A percentile compares a stretch with the other conserved stretches of the same genome.
Evolutionary conservation across 2,888 invertebrate species (phyloP).

Genomic region (Endotricha flammealis): DNA sequence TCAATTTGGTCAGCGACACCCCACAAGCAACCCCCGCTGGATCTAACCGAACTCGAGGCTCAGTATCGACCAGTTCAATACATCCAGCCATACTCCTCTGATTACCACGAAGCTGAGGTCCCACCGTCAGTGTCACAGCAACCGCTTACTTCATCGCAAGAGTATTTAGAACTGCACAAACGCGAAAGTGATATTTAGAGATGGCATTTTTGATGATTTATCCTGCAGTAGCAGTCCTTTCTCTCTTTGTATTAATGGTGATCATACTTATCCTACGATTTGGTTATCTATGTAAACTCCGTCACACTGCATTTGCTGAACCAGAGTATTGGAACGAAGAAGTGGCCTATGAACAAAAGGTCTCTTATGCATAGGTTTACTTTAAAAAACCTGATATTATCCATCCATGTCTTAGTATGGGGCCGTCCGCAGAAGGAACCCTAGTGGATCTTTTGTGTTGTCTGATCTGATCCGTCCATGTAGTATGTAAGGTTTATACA

Average conservation of each 20-base stretch:
- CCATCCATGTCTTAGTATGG: no score
- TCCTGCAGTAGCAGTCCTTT: slow-evolving; percentile 86
- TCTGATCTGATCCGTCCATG: neutral
- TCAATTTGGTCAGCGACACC: slow-evolving; percentile 91
- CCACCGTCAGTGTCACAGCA: slow-evolving; percentile 55
- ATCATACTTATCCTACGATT: slow-evolving; percentile 87
- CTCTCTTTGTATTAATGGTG: slow-evolving; percentile 84
- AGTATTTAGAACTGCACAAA: slow-evolving; percentile 83
- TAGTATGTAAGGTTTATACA: neutral
- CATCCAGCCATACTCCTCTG: slow-evolving; percentile 42
- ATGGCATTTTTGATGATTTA: slow-evolving; percentile 87
- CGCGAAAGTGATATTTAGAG: slow-evolving; percentile 88
- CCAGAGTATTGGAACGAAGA: slow-evolving; percentile 82
- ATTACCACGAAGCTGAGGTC: slow-evolving; percentile 41
- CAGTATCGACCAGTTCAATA: slow-evolving; percentile 48
- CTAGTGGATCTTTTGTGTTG: no score
- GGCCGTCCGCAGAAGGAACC: no score
- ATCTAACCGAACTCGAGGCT: slow-evolving; percentile 85
- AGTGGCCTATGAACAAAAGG: slow-evolving; percentile 80
- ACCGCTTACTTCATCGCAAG: slow-evolving; percentile 64
- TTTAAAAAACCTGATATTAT: slow-evolving; percentile 2
- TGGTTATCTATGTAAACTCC: slow-evolving; percentile 84
- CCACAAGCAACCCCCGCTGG: slow-evolving; percentile 88
- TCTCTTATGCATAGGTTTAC: slow-evolving; percentile 73
- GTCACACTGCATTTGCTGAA: slow-evolving; percentile 82